Conservation (phyloP, 1,140 invertebrate genomes). For the Campoletis sonorensis region DNA sequence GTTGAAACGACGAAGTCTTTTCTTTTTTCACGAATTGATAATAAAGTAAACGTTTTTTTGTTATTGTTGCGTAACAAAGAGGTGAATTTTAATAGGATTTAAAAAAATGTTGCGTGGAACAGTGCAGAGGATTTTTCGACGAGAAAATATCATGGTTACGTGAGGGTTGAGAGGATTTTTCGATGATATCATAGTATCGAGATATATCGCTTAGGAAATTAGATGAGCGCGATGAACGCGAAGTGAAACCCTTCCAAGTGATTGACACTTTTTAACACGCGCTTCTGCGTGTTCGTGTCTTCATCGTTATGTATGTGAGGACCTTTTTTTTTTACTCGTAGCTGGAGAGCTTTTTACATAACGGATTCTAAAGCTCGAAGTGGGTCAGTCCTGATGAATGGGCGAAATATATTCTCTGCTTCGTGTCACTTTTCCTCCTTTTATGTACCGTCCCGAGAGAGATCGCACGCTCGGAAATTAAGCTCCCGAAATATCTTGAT, state of each 20-base stretch:
- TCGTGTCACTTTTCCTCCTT: background rate
- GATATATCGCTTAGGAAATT: slow-evolving; percentile 25
- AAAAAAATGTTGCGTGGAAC: background rate
- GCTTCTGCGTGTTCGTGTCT: slow-evolving; percentile 25
- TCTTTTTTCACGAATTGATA: no score
- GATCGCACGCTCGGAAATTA: slow-evolving; percentile 19
- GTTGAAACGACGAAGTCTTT: no score
- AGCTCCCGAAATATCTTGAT: background rate
- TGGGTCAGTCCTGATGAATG: slow-evolving; percentile 56
- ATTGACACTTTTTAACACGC: slow-evolving; percentile 63
- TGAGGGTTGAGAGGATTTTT: slow-evolving; percentile 12
- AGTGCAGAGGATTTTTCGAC: background rate
- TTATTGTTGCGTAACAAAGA: no score
- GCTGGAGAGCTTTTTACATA: slow-evolving; percentile 61
- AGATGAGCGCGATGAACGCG: slow-evolving; percentile 11
- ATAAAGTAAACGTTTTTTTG: no score
- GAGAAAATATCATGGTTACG: background rate
- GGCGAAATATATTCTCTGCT: slow-evolving; percentile 48
- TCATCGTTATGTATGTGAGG: background rate
- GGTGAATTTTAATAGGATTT: no score
- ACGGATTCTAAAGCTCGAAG: slow-evolving; percentile 61
- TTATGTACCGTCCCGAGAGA: background rate
- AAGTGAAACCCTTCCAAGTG: slow-evolving; percentile 60
- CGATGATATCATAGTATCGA: slow-evolving; percentile 7
- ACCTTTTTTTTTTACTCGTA: background rate